Evolutionary conservation across 1,140 invertebrate species (phyloP), one percentile per base, ranked within the genome.

Genomic region (Drosophila repletoides): DNA sequence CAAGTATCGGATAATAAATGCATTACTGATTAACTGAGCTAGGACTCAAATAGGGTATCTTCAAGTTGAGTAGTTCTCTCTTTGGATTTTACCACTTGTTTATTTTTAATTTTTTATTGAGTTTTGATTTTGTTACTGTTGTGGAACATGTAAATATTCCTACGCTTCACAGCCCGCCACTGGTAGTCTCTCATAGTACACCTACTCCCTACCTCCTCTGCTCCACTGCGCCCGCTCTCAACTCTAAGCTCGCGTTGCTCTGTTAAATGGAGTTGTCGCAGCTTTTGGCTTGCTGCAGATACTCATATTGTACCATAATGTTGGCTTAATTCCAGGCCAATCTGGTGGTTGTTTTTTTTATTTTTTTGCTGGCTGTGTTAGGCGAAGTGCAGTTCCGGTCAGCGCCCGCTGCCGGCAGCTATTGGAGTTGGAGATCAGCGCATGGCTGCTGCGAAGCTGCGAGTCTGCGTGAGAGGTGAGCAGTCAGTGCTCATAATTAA

Each of bases 261-360:
- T 59, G 56, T 36, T 60, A 67, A 66, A 55, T 77, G 69, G 33
- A 79, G 79, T 70, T 74, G 53, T 71, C 55, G 73, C 36, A 19
- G 74, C 29, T 15, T 46, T 75, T 43, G 53, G 28, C 56, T 48
- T 52, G 58, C 36, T 69, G 52, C 73, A 74, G 74, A 74, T 83
- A n/a, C n/a, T n/a, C n/a, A n/a, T n/a, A 83, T 79, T 83, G 70
- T 83, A 64, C 65, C 70, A 66, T 84, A 84, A 84, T 84, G 56
- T 55, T 49, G 60, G 51, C 36, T 68, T 77, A 84, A 77, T 71
- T 67, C 63, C 58, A 6, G 55, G 55, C 73, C 77, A 65, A 68
- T 58, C 26, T 33, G 14, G 58, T 76, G 68, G 75, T 79, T 34
- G 67, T 55, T 52, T 29, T 58, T 64, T 48, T 61, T 15, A 40